These are phyloP conservation scores for Amphipyra tragopoginis DNA, from an alignment of 2,888 invertebrate species.

Conservation along the genomic window DNA sequence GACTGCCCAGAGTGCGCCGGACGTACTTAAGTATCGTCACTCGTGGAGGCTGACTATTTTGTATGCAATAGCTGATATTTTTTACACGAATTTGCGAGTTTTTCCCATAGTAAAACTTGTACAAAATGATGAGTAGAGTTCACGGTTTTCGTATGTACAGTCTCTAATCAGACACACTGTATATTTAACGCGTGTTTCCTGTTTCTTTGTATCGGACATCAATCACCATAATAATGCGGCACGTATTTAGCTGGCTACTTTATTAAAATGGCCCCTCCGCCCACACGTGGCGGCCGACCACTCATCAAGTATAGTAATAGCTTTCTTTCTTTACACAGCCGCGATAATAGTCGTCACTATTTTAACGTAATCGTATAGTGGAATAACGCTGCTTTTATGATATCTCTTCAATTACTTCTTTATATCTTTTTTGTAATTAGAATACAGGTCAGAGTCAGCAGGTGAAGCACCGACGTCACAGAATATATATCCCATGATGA, in stretches of 20 bases:
- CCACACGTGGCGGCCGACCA: conserved; percentile 19
- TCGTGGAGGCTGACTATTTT: too few species aligned
- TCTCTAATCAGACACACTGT: too few species aligned
- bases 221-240: conserved; percentile 25
- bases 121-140: too few species aligned
- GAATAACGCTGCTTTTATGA: conserved; percentile 25
- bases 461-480: too few species aligned
- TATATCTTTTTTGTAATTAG: neutral
- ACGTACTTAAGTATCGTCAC: too few species aligned
- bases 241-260: conserved; percentile 33
- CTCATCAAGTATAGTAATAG: conserved; percentile 45
- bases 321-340: conserved; percentile 49
- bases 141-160: too few species aligned
- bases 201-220: conserved; percentile 28
- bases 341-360: conserved; percentile 35
- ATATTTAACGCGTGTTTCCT: conserved; percentile 12
- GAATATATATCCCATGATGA: neutral
- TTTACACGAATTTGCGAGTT: too few species aligned
- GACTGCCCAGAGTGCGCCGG: too few species aligned
- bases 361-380: conserved; percentile 33
- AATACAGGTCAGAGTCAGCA: conserved; percentile 30
- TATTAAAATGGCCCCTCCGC: conserved; percentile 35
- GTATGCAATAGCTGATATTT: too few species aligned
- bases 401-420: conserved; percentile 31
- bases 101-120: too few species aligned